These are phyloP conservation scores for Aptenodytes forsteri DNA, from an alignment of 2,113 vertebrate genomes.

Conservation along the genomic window DNA sequence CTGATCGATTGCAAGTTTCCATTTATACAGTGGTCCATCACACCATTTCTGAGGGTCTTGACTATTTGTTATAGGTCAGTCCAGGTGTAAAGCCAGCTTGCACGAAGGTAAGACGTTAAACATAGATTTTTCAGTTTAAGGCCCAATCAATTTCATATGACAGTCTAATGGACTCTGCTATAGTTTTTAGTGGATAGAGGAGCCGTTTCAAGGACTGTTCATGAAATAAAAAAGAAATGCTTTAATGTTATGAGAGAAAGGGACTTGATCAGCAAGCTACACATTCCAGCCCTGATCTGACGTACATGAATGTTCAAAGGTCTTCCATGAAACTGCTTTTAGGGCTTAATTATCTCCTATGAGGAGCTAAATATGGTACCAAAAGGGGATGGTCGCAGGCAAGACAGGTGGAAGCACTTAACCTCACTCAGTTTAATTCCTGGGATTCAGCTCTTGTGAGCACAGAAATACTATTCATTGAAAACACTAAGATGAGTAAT, in stretches of 20 bases:
- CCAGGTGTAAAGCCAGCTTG: background rate
- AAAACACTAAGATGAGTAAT: background rate
- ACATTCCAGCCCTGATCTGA: background rate
- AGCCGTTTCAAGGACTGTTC: background rate
- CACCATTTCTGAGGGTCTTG: background rate
- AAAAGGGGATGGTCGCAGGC: background rate
- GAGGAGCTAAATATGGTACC: background rate
- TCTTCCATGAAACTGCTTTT: background rate
- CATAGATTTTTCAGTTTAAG: slow-evolving; percentile 39
- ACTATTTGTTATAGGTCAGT: background rate
- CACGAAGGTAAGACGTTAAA: background rate
- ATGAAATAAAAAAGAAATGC: background rate
- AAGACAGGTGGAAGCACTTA: background rate
- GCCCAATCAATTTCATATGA: background rate
- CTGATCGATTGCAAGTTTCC: background rate
- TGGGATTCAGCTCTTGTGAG: background rate
- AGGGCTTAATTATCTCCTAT: background rate
- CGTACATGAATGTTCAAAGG: background rate
- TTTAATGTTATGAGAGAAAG: background rate
- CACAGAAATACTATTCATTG: background rate
- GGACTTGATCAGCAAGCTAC: background rate
- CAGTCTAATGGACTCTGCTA: slow-evolving; percentile 8
- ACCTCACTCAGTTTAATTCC: background rate
- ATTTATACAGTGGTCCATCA: background rate
- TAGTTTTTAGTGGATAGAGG: background rate